phyloP scores from a whole-genome alignment of 2,888 invertebrate genomes.

The Metacarcinus magister region DNA sequence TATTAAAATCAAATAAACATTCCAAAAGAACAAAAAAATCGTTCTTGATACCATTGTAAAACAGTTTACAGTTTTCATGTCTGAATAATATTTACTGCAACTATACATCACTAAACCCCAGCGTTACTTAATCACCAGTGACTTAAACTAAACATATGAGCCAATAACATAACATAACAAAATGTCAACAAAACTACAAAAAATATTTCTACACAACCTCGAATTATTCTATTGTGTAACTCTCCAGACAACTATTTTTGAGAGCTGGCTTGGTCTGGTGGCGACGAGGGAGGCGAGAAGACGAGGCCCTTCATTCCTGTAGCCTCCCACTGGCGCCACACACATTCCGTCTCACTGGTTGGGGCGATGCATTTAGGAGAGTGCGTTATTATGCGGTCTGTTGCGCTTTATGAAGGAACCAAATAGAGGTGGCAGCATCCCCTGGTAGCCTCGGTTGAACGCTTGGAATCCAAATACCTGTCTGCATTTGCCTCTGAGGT shows the following conservation, averaged over 20 bases:
- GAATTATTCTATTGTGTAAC: neutral
- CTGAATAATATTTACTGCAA: neutral
- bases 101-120: neutral
- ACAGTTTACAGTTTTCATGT: neutral
- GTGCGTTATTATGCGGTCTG: neutral
- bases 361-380: neutral
- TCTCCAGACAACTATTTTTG: neutral
- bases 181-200: neutral
- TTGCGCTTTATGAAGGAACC: neutral
- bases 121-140: neutral
- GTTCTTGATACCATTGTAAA: neutral
- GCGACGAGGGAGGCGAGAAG: neutral
- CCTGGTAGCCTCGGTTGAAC: neutral
- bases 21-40: neutral
- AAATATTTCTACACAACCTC: neutral
- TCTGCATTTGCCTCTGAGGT: slow-evolving; percentile 49
- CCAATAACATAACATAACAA: neutral
- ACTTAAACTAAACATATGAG: neutral
- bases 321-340: neutral
- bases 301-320: neutral
- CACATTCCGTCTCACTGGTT: neutral
- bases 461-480: neutral
- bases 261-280: neutral
- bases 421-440: neutral
- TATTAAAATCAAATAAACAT: neutral